Conservation (phyloP, 2,888 invertebrate species). For the Pegoplata infirma region DNA sequence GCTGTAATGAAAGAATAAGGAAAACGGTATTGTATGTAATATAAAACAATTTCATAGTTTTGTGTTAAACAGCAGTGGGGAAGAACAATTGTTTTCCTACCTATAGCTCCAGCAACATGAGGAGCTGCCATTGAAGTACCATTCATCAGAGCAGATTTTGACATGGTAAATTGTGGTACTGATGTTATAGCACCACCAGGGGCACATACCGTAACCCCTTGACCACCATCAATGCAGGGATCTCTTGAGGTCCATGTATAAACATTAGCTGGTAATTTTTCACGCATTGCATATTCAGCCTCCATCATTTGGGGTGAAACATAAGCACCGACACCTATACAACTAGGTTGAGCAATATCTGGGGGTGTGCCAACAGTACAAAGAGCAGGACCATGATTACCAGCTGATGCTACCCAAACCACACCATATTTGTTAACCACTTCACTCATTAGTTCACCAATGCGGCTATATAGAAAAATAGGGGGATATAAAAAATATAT, state of each 20-base stretch:
- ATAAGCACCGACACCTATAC: slow-evolving; percentile 97
- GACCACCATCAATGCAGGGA: slow-evolving; percentile 92
- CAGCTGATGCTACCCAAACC: slow-evolving; percentile 95
- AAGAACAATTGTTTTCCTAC: slow-evolving; percentile 59
- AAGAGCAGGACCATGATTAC: slow-evolving; percentile 87
- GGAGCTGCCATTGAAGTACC: slow-evolving; percentile 99
- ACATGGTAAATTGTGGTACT: slow-evolving; percentile 93
- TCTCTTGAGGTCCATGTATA: slow-evolving; percentile 96
- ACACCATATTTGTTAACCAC: slow-evolving; percentile 95
- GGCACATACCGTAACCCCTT: slow-evolving; percentile 93
- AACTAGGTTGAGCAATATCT: slow-evolving; percentile 88
- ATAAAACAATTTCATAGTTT: slow-evolving; percentile 75
- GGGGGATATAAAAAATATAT: too few species aligned
- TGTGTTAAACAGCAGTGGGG: background rate
- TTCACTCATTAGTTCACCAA: slow-evolving; percentile 90
- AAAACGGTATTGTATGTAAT: background rate
- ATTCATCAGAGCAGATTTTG: slow-evolving; percentile 94
- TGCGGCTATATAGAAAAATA: too few species aligned
- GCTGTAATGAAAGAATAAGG: slow-evolving; percentile 65
- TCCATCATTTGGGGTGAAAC: slow-evolving; percentile 99
- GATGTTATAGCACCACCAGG: slow-evolving; percentile 97
- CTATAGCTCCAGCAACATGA: slow-evolving; percentile 94
- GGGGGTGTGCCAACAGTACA: slow-evolving; percentile 95
- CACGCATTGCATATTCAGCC: slow-evolving; percentile 94
- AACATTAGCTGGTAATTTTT: slow-evolving; percentile 89